Evolutionary conservation across 2,797 vertebrate genomes (phyloP).

Genomic region (Enteromius treurensis): DNA sequence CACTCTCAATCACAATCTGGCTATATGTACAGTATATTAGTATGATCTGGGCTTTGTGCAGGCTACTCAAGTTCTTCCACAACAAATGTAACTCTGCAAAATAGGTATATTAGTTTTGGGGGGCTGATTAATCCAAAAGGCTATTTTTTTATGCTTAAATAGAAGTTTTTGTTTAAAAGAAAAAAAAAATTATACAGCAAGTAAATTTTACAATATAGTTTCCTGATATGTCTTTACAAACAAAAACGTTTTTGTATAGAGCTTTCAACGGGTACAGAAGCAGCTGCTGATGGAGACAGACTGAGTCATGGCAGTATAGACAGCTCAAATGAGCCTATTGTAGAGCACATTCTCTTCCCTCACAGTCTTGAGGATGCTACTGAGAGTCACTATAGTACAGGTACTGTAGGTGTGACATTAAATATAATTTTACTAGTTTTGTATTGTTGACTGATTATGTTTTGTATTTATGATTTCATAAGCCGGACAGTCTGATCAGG

Average conservation of each 20-base stretch:
- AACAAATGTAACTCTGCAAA: too few relatives aligned
- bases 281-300: constrained; percentile 82
- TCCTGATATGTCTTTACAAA: too few relatives aligned
- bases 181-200: too few relatives aligned
- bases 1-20: not conserved
- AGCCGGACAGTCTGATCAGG: constrained; percentile 89
- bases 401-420: constrained; percentile 69
- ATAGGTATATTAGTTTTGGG: not conserved
- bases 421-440: not conserved
- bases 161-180: too few relatives aligned
- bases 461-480: constrained; percentile 40
- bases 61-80: too few relatives aligned
- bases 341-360: constrained; percentile 81
- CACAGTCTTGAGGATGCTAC: constrained; percentile 79
- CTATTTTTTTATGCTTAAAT: not conserved
- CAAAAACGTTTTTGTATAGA: constrained; percentile 51
- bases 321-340: constrained; percentile 87
- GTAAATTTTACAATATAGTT: too few relatives aligned
- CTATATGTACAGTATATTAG: too few relatives aligned
- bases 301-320: constrained; percentile 89
- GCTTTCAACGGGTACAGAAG: constrained; percentile 57
- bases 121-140: not conserved
- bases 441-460: not conserved
- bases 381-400: constrained; percentile 86
- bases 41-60: too few relatives aligned